These are phyloP conservation scores for Nudaria mundana DNA, from an alignment of 2,888 invertebrate species.

Conservation along the genomic window DNA sequence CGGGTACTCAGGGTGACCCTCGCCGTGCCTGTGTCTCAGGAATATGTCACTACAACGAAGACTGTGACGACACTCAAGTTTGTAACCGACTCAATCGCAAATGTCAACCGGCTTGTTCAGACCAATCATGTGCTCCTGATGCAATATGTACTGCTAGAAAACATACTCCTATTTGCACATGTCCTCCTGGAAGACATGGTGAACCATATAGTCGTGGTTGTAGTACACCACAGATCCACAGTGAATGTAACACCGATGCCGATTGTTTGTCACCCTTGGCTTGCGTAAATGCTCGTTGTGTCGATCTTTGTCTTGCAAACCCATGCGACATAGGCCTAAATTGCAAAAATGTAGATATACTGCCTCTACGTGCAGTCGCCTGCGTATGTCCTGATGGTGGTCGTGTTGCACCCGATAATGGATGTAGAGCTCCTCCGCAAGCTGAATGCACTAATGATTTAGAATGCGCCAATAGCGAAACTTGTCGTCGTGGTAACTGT, in stretches of 20 bases:
- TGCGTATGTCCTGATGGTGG: slow-evolving; percentile 93
- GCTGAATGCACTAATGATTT: slow-evolving; percentile 86
- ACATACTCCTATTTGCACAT: slow-evolving; percentile 90
- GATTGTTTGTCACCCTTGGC: slow-evolving; percentile 89
- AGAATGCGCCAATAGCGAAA: slow-evolving; percentile 88
- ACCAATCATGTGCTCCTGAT: slow-evolving; percentile 89
- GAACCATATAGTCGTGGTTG: slow-evolving; percentile 86
- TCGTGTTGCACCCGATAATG: slow-evolving; percentile 86
- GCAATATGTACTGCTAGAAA: slow-evolving; percentile 88
- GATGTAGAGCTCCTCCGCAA: slow-evolving; percentile 83
- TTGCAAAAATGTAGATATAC: slow-evolving; percentile 88
- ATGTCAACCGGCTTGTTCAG: slow-evolving; percentile 90
- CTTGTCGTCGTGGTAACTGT: slow-evolving; percentile 88
- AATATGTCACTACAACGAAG: slow-evolving; percentile 93
- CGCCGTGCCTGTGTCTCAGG: slow-evolving; percentile 90
- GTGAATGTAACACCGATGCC: slow-evolving; percentile 87
- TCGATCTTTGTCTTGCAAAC: slow-evolving; percentile 88
- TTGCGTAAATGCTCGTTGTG: slow-evolving; percentile 88
- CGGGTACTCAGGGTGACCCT: slow-evolving; percentile 92
- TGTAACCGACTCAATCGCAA: slow-evolving; percentile 92
- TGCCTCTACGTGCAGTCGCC: slow-evolving; percentile 91
- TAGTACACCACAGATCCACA: slow-evolving; percentile 50
- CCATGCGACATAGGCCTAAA: slow-evolving; percentile 89
- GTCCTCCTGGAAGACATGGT: slow-evolving; percentile 87
- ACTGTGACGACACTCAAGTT: slow-evolving; percentile 91